A percentile compares a stretch with the other conserved stretches of the same genome.
phyloP scores from a whole-genome alignment of 1,140 invertebrate species.

The Listronotus oregonensis region DNA sequence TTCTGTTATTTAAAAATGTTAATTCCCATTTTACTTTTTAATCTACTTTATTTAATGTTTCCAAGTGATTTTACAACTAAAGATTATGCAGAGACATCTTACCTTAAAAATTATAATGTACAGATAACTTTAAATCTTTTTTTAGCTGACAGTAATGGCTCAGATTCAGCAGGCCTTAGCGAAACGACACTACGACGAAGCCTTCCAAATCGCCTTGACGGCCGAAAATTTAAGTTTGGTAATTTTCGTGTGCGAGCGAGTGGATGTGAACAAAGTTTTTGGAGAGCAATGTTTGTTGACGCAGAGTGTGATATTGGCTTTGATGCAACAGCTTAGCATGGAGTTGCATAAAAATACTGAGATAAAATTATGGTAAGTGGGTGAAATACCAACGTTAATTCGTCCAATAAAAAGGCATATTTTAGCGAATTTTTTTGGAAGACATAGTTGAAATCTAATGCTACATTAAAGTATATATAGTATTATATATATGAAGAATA shows the following conservation, averaged over 20 bases:
- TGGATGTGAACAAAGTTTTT: constrained; percentile 79
- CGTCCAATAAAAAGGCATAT: too few relatives aligned
- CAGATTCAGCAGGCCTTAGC: constrained; percentile 75
- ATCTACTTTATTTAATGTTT: too few relatives aligned
- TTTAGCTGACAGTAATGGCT: constrained; percentile 60
- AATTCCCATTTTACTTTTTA: too few relatives aligned
- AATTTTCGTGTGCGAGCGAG: constrained; percentile 80
- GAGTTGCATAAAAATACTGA: constrained; percentile 85
- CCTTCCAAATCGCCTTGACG: constrained; percentile 87
- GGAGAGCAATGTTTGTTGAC: constrained; percentile 70
- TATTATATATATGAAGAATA: too few relatives aligned
- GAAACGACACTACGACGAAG: constrained; percentile 78
- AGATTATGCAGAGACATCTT: too few relatives aligned
- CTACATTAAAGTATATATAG: too few relatives aligned
- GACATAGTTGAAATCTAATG: too few relatives aligned
- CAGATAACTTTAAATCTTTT: constrained; percentile 1
- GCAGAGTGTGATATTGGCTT: constrained; percentile 85
- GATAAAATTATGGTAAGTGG: constrained; percentile 79
- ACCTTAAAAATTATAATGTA: too few relatives aligned
- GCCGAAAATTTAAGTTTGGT: constrained; percentile 85
- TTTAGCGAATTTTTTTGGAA: too few relatives aligned
- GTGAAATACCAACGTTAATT: constrained; percentile 16
- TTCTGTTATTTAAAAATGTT: too few relatives aligned
- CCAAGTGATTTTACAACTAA: too few relatives aligned
- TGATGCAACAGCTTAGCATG: constrained; percentile 90